phyloP scores from a whole-genome alignment of 2,113 vertebrate genomes.

The Cnemophilus loriae region DNA sequence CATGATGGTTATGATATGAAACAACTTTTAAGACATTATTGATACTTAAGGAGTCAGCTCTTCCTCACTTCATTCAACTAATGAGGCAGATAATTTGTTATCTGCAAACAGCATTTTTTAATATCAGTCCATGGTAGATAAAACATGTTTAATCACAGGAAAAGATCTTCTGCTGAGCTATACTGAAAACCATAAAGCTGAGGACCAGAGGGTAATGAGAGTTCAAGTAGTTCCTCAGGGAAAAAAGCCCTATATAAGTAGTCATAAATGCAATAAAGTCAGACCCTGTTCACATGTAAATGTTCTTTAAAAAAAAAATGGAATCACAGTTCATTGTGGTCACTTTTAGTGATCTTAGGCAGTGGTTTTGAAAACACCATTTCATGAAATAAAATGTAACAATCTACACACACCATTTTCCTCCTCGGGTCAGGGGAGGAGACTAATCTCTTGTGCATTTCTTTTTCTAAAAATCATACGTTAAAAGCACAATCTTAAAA shows the following conservation, averaged over 20 bases:
- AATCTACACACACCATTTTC: not conserved
- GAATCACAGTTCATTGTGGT: not conserved
- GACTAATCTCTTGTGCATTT: not conserved
- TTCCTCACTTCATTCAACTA: not conserved
- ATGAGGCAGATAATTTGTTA: not conserved
- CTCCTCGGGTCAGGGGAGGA: not conserved
- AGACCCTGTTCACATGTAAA: not conserved
- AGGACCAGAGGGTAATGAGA: not conserved
- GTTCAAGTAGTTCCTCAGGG: not conserved
- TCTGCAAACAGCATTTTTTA: not conserved
- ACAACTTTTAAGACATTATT: not conserved
- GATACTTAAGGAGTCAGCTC: not conserved
- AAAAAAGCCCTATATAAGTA: not conserved
- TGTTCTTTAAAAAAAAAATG: not conserved
- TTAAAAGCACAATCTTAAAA: not conserved
- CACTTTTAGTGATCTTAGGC: not conserved
- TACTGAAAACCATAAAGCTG: not conserved
- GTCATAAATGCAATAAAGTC: not conserved
- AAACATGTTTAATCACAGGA: not conserved
- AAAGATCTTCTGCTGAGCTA: not conserved
- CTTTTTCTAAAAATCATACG: not conserved
- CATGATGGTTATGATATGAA: conserved; percentile 21
- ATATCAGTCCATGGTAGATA: not conserved
- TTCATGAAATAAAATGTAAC: not conserved
- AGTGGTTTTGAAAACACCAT: not conserved